Percentiles rank a stretch among this genome's conserved stretches.
These are phyloP conservation scores for Pteria penguin DNA, from an alignment of 2,888 invertebrate genomes.

Conservation along the genomic window DNA sequence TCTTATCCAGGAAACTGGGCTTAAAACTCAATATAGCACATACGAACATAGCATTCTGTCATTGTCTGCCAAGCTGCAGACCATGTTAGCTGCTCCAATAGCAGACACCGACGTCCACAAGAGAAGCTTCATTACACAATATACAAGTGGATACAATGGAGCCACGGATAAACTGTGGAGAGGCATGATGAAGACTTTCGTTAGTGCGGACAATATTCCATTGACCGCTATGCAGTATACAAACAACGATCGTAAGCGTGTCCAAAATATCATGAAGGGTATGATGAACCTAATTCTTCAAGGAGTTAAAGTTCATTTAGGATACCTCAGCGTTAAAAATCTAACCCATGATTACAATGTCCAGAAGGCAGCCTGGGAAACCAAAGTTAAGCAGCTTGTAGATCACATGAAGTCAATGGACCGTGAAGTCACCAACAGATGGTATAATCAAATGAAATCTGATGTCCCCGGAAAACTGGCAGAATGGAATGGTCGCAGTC, in stretches of 20 bases:
- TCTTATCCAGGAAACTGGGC: too few relatives aligned
- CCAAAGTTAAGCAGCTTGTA: background rate
- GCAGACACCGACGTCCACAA: background rate
- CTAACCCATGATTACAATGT: background rate
- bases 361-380: background rate
- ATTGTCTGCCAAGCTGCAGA: background rate
- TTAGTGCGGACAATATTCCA: conserved; percentile 9
- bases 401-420: background rate
- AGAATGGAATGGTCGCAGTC: background rate
- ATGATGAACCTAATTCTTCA: background rate
- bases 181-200: background rate
- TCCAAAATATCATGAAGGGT: conserved; percentile 4
- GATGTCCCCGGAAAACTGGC: background rate
- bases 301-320: conserved; percentile 3
- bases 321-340: background rate
- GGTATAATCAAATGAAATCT: background rate
- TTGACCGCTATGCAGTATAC: background rate
- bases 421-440: background rate
- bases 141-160: background rate
- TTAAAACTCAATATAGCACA: background rate
- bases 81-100: background rate
- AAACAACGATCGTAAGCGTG: background rate
- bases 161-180: background rate
- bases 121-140: background rate
- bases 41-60: background rate